phyloP scores from a whole-genome alignment of 2,113 vertebrate species.

The Chelonoidis abingdonii region DNA sequence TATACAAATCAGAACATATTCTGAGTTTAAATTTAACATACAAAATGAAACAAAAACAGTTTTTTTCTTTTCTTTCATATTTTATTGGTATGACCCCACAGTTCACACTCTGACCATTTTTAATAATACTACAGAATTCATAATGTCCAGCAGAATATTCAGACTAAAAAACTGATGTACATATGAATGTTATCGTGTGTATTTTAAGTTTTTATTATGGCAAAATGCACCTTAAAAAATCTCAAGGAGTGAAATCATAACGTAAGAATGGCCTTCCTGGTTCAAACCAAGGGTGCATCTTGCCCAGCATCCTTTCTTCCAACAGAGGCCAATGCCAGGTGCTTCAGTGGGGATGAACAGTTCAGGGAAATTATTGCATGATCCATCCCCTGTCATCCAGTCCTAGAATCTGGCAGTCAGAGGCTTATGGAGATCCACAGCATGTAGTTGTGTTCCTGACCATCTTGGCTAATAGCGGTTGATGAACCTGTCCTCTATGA shows the following conservation, averaged over 20 bases:
- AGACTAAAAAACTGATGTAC: not conserved
- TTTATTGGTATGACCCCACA: not conserved
- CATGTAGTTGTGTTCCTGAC: not conserved
- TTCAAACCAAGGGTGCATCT: not conserved
- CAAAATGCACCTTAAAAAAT: not conserved
- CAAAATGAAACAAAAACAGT: conserved; percentile 24
- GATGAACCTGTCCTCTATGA: not conserved
- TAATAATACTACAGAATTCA: not conserved
- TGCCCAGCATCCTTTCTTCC: no score
- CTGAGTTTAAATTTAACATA: conserved; percentile 11
- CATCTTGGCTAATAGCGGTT: not conserved
- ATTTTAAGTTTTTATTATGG: not conserved
- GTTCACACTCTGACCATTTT: not conserved
- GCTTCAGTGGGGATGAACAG: no score
- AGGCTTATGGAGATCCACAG: not conserved
- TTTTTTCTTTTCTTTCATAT: conserved; percentile 22
- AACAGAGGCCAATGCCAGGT: no score
- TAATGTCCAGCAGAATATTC: not conserved
- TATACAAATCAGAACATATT: conserved; percentile 12
- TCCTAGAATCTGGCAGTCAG: not conserved
- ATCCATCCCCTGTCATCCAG: not conserved
- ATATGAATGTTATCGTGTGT: not conserved
- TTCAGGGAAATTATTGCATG: no score
- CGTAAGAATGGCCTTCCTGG: not conserved
- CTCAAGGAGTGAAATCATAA: not conserved